Conservation (phyloP, 2,113 vertebrate species). For the Hippocampus abdominalis region DNA sequence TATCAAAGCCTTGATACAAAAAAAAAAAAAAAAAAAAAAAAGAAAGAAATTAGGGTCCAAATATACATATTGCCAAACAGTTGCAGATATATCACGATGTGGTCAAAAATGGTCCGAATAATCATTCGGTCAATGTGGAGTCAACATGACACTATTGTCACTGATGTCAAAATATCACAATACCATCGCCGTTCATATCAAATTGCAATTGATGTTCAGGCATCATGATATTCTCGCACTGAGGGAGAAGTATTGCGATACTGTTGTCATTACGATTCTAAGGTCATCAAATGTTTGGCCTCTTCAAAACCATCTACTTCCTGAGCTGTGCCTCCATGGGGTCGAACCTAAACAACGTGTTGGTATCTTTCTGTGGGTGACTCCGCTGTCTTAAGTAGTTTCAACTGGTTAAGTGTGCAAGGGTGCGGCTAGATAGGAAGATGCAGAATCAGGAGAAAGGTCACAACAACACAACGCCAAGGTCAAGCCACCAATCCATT, state of each 20-base stretch:
- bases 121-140: background rate
- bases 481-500: too few relatives aligned
- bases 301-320: too few relatives aligned
- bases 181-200: background rate
- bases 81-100: background rate
- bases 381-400: too few relatives aligned
- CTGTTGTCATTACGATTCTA: background rate
- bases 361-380: too few relatives aligned
- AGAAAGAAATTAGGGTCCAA: background rate
- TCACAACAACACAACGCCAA: too few relatives aligned
- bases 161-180: background rate
- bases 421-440: too few relatives aligned
- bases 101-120: background rate
- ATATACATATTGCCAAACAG: background rate
- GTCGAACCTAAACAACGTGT: too few relatives aligned
- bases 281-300: background rate
- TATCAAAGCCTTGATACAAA: background rate
- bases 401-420: too few relatives aligned
- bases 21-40: background rate
- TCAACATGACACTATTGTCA: background rate
- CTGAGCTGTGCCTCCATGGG: too few relatives aligned
- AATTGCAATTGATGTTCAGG: too few relatives aligned
- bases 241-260: background rate
- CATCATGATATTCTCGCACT: background rate
- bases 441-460: too few relatives aligned